phyloP scores from a whole-genome alignment of 92 coral and sea anemone genomes.

The Umimayanthus kanabou region DNA sequence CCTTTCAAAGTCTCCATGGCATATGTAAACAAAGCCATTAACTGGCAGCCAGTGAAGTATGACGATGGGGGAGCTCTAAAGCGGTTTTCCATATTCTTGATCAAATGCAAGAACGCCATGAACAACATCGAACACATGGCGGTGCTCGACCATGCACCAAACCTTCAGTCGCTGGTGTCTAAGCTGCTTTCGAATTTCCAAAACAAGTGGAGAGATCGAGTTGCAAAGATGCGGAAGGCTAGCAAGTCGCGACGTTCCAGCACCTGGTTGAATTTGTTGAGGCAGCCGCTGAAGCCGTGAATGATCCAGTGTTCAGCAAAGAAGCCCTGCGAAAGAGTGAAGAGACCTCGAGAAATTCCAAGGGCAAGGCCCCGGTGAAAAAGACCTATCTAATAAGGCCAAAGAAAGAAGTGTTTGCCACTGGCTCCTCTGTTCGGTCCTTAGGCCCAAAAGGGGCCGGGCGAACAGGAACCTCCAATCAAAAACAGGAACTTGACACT shows the following conservation, averaged over 20 bases:
- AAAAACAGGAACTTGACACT: not conserved
- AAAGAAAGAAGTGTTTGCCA: not conserved
- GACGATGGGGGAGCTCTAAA: constrained; percentile 45
- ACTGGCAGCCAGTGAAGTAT: constrained; percentile 48
- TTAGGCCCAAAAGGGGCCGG: no score
- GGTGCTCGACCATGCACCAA: constrained; percentile 63
- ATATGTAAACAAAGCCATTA: constrained; percentile 48
- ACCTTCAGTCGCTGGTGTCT: constrained; percentile 57
- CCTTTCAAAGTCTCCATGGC: constrained; percentile 52
- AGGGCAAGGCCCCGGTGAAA: not conserved
- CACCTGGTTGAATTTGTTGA: constrained; percentile 45
- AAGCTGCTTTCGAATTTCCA: constrained; percentile 55
- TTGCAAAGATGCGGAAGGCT: constrained; percentile 34
- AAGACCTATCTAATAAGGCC: not conserved
- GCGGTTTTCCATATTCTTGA: constrained; percentile 45
- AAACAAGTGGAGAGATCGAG: constrained; percentile 53
- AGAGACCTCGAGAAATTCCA: constrained; percentile 17
- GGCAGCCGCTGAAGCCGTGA: no score
- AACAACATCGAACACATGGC: constrained; percentile 39
- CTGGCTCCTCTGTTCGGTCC: not conserved
- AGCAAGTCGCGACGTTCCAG: constrained; percentile 32
- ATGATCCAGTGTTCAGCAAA: no score
- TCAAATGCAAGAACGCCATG: constrained; percentile 61
- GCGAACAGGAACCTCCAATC: no score
- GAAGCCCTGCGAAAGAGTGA: constrained; percentile 44